These are phyloP conservation scores for Mimas tiliae DNA, from an alignment of 2,888 invertebrate species.

Conservation along the genomic window DNA sequence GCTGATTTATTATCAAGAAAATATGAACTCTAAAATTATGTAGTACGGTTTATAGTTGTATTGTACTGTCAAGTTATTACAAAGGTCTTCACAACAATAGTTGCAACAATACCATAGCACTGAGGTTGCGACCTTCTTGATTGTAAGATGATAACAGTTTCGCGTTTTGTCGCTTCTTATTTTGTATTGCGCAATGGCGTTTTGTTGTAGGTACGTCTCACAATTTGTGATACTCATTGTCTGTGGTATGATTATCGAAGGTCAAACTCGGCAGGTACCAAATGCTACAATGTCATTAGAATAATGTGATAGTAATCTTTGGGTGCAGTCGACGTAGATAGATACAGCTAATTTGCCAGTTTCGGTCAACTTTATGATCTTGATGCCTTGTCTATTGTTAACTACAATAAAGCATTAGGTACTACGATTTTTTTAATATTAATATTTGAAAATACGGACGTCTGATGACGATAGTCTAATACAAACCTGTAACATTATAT, in stretches of 20 bases:
- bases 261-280: slow-evolving; percentile 22
- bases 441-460: too few relatives aligned
- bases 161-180: slow-evolving; percentile 52
- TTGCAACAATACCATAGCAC: slow-evolving; percentile 33
- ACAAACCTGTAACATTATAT: too few relatives aligned
- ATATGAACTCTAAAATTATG: not conserved
- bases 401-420: not conserved
- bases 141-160: slow-evolving; percentile 39
- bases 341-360: slow-evolving; percentile 18
- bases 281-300: slow-evolving; percentile 21
- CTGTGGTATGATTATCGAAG: slow-evolving; percentile 19
- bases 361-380: slow-evolving; percentile 31
- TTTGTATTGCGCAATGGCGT: slow-evolving; percentile 34
- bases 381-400: not conserved
- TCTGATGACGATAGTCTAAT: too few relatives aligned
- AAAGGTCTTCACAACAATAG: slow-evolving; percentile 43
- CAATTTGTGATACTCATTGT: slow-evolving; percentile 31
- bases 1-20: not conserved
- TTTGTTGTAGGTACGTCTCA: slow-evolving; percentile 36
- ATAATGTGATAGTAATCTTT: slow-evolving; percentile 19
- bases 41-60: not conserved
- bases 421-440: not conserved
- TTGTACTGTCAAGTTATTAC: not conserved
- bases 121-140: slow-evolving; percentile 50
- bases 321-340: slow-evolving; percentile 11